A percentile compares a stretch with the other conserved stretches of the same genome.
phyloP scores from a whole-genome alignment of 2,888 invertebrate species.

The Lissonota sp. region DNA sequence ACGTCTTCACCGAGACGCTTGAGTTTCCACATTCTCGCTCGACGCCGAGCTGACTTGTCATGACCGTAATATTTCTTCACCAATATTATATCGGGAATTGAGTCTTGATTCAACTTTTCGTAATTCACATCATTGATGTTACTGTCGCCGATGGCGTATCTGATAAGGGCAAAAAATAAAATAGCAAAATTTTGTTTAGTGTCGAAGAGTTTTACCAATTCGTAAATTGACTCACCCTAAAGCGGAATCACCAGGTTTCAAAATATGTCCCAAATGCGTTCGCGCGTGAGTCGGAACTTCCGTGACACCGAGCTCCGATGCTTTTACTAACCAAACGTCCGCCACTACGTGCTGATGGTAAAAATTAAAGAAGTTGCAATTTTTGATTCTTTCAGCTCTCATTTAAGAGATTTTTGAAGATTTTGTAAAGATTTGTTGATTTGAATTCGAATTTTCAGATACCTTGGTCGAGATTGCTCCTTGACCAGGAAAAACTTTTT shows the following conservation, averaged over 20 bases:
- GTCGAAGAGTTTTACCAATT: constrained; percentile 2
- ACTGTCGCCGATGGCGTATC: constrained; percentile 94
- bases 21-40: constrained; percentile 95
- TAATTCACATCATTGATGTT: constrained; percentile 96
- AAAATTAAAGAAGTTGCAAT: constrained; percentile 9
- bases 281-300: constrained; percentile 93
- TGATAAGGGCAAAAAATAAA: constrained; percentile 80
- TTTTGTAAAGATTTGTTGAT: constrained; percentile 22
- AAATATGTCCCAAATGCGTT: constrained; percentile 96
- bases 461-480: constrained; percentile 93
- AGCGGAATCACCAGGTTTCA: constrained; percentile 96
- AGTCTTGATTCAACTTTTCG: constrained; percentile 90
- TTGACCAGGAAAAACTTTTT: constrained; percentile 93
- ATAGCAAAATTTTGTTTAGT: neutral
- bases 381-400: constrained; percentile 6
- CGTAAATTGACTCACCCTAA: constrained; percentile 88
- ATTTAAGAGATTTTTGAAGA: neutral
- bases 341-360: constrained; percentile 90
- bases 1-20: constrained; percentile 92
- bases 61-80: constrained; percentile 94
- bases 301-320: constrained; percentile 93
- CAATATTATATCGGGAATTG: constrained; percentile 95
- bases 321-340: constrained; percentile 96
- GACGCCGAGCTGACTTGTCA: constrained; percentile 89
- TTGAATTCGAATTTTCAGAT: constrained; percentile 44